Conservation (phyloP, 1,140 invertebrate species). For the Hestina assimilis region DNA sequence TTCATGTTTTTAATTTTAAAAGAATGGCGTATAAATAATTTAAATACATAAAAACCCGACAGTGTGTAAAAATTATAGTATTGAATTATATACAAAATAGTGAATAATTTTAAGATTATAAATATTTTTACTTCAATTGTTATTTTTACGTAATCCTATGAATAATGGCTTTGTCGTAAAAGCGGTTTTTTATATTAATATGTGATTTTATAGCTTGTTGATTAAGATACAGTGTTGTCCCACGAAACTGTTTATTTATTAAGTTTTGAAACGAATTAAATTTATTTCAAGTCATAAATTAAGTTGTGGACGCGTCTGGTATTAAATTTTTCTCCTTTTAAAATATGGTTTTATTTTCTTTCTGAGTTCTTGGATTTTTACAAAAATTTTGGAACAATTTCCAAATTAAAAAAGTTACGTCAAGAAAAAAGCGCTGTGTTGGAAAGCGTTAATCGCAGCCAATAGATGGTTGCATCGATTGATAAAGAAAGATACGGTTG, state of each 20-base stretch:
- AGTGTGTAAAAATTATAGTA: slow-evolving; percentile 39
- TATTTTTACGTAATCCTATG: slow-evolving; percentile 25
- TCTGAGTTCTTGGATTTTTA: too few relatives aligned
- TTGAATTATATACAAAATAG: slow-evolving; percentile 48
- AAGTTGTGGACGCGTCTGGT: slow-evolving; percentile 32
- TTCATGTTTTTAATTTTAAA: not conserved
- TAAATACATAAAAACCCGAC: too few relatives aligned
- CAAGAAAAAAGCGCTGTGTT: too few relatives aligned
- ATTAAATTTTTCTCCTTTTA: slow-evolving; percentile 37
- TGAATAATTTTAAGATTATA: slow-evolving; percentile 33
- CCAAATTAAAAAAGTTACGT: too few relatives aligned
- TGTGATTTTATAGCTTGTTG: slow-evolving; percentile 38
- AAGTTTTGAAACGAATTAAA: slow-evolving; percentile 18
- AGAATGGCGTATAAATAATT: too few relatives aligned
- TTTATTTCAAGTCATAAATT: slow-evolving; percentile 30
- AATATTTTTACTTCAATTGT: slow-evolving; percentile 10
- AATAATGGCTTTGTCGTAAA: slow-evolving; percentile 21
- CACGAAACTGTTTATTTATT: slow-evolving; percentile 26
- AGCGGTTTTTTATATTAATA: slow-evolving; percentile 30
- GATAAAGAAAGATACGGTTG: too few relatives aligned
- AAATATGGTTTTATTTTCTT: slow-evolving; percentile 24
- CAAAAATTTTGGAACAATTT: too few relatives aligned
- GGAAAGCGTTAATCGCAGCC: too few relatives aligned
- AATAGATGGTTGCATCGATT: too few relatives aligned
- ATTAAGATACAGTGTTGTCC: slow-evolving; percentile 21